A percentile compares a stretch with the other conserved stretches of the same genome.
Conservation (phyloP, 2,113 vertebrate genomes). For the Caretta caretta region DNA sequence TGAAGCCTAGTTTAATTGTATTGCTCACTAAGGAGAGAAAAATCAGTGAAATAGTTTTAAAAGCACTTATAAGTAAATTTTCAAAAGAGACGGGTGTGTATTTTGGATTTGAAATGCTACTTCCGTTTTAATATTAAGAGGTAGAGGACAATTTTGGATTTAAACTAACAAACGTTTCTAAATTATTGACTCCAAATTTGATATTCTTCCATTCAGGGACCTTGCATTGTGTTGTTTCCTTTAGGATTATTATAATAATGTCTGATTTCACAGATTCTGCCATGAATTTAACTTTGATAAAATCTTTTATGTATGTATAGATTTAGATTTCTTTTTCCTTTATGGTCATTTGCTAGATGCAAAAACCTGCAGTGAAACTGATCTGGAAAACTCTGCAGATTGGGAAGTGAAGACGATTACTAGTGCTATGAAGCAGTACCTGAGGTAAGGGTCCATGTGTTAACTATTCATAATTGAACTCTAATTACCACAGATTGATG, state of each 20-base stretch:
- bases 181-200: background rate
- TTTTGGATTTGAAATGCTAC: background rate
- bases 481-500: background rate
- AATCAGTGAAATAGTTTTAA: background rate
- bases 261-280: no score
- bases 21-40: constrained; percentile 1
- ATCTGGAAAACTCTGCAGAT: constrained; percentile 88
- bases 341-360: constrained; percentile 79
- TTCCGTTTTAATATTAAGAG: background rate
- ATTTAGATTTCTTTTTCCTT: constrained; percentile 25
- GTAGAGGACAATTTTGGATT: rapidly evolving
- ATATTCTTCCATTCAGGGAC: background rate
- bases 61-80: background rate
- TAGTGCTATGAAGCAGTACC: constrained; percentile 93
- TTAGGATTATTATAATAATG: background rate
- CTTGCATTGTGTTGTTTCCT: background rate
- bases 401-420: constrained; percentile 99
- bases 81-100: background rate
- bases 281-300: background rate
- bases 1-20: constrained; percentile 3
- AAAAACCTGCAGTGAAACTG: constrained; percentile 88
- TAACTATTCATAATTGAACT: background rate
- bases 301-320: background rate
- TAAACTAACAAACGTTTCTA: background rate
- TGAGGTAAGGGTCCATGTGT: constrained; percentile 83